Percentiles rank a stretch among this genome's conserved stretches.
Conservation (phyloP, 2,797 vertebrate genomes). For the Balearica regulorum region DNA sequence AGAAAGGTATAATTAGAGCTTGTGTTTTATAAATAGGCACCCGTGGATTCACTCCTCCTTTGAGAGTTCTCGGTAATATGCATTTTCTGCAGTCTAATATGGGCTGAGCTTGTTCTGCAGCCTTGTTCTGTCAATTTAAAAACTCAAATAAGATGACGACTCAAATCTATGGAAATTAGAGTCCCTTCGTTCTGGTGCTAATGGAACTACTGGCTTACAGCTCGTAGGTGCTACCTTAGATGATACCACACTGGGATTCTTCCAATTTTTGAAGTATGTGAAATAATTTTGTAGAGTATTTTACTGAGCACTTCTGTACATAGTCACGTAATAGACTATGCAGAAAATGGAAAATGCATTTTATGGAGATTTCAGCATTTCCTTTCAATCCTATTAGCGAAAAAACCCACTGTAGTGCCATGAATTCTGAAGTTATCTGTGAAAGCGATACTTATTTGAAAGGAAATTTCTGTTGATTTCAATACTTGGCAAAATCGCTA, state of each 20-base stretch:
- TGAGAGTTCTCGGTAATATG: background rate
- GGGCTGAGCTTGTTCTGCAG: background rate
- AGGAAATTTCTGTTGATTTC: background rate
- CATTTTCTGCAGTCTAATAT: accelerated
- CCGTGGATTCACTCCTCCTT: background rate
- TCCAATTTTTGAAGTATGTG: accelerated
- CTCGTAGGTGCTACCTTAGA: background rate
- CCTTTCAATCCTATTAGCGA: background rate
- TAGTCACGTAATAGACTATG: accelerated
- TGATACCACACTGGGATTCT: accelerated
- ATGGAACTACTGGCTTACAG: background rate
- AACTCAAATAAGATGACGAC: accelerated
- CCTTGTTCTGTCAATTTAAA: background rate
- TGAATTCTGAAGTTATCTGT: background rate
- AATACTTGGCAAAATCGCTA: background rate
- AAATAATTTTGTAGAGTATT: background rate
- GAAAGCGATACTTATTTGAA: background rate
- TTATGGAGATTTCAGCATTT: background rate
- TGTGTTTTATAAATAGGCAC: background rate
- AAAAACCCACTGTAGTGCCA: background rate
- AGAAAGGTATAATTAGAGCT: background rate
- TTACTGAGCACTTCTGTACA: accelerated
- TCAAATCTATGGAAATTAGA: background rate
- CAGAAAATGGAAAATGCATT: background rate
- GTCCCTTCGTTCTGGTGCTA: background rate